These are phyloP conservation scores for Drosophila maculinotata DNA, from an alignment of 2,888 invertebrate genomes.

Conservation along the genomic window DNA sequence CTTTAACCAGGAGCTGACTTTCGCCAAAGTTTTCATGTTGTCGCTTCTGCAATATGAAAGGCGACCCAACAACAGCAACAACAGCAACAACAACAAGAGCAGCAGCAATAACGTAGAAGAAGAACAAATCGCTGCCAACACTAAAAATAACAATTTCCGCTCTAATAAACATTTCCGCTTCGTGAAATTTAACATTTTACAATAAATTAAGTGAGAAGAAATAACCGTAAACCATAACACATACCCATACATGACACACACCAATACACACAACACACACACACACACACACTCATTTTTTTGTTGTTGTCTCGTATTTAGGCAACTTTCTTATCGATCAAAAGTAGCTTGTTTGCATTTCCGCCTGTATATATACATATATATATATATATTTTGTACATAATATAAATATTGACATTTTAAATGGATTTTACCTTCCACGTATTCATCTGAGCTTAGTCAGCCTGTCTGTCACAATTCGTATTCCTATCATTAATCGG, in stretches of 20 bases:
- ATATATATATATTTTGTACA: too few species aligned
- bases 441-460: too few species aligned
- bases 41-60: constrained; percentile 28
- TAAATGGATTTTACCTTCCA: constrained; percentile 16
- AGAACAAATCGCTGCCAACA: constrained; percentile 60
- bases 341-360: constrained; percentile 16
- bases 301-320: constrained; percentile 29
- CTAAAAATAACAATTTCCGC: constrained; percentile 81
- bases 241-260: constrained; percentile 21
- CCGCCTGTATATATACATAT: background rate
- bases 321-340: constrained; percentile 50
- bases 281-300: constrained; percentile 7
- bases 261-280: constrained; percentile 15
- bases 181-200: constrained; percentile 81
- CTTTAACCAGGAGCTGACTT: constrained; percentile 31
- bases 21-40: constrained; percentile 25
- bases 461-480: too few species aligned
- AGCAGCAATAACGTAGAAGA: constrained; percentile 18
- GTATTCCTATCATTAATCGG: too few species aligned
- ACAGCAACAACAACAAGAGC: constrained; percentile 5
- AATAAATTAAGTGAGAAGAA: constrained; percentile 81
- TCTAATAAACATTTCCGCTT: constrained; percentile 82
- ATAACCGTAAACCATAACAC: constrained; percentile 63
- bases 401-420: too few species aligned
- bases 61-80: constrained; percentile 6